phyloP scores from a whole-genome alignment of 2,113 vertebrate species.

The Crotalus horridus region DNA sequence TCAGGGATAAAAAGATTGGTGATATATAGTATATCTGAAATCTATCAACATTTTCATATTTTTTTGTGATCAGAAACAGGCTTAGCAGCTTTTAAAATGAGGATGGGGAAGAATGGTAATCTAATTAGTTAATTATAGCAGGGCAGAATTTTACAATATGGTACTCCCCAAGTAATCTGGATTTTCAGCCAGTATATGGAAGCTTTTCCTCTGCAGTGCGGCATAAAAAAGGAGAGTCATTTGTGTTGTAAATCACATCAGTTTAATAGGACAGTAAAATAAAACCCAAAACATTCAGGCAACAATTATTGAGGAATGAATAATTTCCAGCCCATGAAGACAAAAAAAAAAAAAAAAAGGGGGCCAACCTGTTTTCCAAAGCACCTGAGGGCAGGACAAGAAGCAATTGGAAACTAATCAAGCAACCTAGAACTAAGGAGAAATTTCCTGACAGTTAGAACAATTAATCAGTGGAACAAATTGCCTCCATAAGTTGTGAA shows the following conservation, averaged over 20 bases:
- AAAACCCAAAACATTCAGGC: not conserved
- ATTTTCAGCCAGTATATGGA: not conserved
- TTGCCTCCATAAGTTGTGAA: too few relatives aligned
- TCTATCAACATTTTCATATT: not conserved
- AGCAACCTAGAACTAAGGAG: not conserved
- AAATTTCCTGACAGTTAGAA: not conserved
- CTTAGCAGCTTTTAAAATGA: not conserved
- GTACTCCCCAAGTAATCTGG: not conserved
- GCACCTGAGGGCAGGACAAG: not conserved
- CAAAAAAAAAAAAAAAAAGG: not conserved
- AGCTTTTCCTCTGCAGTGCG: not conserved
- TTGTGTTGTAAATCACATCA: not conserved
- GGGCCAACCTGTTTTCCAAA: not conserved
- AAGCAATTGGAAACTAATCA: not conserved
- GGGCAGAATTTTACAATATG: not conserved
- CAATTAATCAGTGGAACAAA: not conserved
- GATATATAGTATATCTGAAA: too few relatives aligned
- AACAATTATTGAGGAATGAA: not conserved
- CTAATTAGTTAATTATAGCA: not conserved
- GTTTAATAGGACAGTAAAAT: not conserved
- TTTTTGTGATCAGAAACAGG: rapidly evolving
- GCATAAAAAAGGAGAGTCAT: not conserved
- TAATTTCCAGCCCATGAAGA: not conserved
- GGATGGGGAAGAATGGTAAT: not conserved
- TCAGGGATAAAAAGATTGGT: not conserved